Base-by-base conservation (phyloP, 2,888 invertebrate genomes). In the Globia sparganii region DNA sequence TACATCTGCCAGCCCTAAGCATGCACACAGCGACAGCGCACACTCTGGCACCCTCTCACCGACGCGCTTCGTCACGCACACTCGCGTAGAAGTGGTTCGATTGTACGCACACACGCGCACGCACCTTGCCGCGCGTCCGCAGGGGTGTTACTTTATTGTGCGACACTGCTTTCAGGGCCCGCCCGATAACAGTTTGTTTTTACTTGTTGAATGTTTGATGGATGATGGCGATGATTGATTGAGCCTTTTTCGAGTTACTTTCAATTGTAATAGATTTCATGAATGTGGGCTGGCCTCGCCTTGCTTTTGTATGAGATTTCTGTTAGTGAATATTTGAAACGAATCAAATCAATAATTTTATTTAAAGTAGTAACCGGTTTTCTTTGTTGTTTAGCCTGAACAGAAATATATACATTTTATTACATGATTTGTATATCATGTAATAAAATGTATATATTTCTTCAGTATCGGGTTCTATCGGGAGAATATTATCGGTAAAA, bases 131-230 rank as follows among this genome's bases (percentile, higher is more conserved):
- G 86, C 88, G 71, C 79, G 65, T 71, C 86, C 84, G 83, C 87
- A 91, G 92, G 94, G 94, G 94, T 93, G 95, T 92, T 92, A 91
- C 93, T 91, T 93, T 90, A 94, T 94, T 94, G 91, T 88, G 86
- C 82, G 90, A 91, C 91, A 90, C 82, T 86, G 89, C 87, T 90
- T 90, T 89, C 92, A 94, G 94, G 94, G 93, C 88, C 92, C 91
- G 87, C 86, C 90, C 93, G 94, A 94, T 94, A 95, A 93, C 94
- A 93, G 95, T 95, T 96, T 95, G 96, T 96, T 96, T 96, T 96
- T 96, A 96, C 96, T 96, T 96, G 96, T 96, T 96, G 96, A 96
- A 95, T 94, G 93, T 92, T 94, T 96, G 96, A 96, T 96, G 94
- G 95, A 96, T 96, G 95, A 94, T 93, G 90, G 67, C 90, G 92